Conservation (phyloP, 2,797 vertebrate species). For the Micromesistius poutassou region DNA sequence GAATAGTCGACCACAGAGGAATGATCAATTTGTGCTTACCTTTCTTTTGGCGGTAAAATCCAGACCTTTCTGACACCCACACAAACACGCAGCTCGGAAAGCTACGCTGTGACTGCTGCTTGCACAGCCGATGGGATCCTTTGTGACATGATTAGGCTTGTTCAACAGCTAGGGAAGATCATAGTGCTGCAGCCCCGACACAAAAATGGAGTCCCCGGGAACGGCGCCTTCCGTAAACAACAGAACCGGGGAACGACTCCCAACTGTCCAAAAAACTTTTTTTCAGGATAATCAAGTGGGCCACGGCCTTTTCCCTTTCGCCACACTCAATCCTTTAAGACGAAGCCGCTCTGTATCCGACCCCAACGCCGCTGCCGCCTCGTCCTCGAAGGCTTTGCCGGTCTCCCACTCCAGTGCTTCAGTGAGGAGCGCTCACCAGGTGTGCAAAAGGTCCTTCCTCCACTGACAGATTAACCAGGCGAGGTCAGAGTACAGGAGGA, state of each 20-base stretch:
- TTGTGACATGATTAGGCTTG: slow-evolving; percentile 68
- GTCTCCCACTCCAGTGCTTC: slow-evolving; percentile 25
- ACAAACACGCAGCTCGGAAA: slow-evolving; percentile 54
- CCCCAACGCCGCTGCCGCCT: background rate
- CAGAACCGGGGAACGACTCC: background rate
- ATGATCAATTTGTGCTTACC: slow-evolving; percentile 47
- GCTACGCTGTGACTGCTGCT: slow-evolving; percentile 46
- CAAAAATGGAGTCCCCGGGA: slow-evolving; percentile 20
- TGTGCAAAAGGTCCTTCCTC: slow-evolving; percentile 48
- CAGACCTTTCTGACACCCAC: slow-evolving; percentile 30
- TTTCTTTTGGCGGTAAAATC: slow-evolving; percentile 38
- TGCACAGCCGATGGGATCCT: slow-evolving; percentile 46
- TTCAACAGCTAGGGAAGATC: slow-evolving; percentile 30
- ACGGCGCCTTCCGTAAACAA: background rate
- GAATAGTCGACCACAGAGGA: background rate
- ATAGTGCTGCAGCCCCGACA: slow-evolving; percentile 33
- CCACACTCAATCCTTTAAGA: slow-evolving; percentile 5
- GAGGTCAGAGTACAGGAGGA: slow-evolving; percentile 60
- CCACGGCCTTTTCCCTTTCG: slow-evolving; percentile 34
- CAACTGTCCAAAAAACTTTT: background rate
- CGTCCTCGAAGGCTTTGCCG: slow-evolving; percentile 2
- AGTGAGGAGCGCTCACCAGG: slow-evolving; percentile 40
- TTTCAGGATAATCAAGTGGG: background rate
- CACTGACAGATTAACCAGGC: slow-evolving; percentile 42
- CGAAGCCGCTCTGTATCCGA: slow-evolving; percentile 2